These are phyloP conservation scores for Papilio elwesi DNA, from an alignment of 2,888 invertebrate genomes.

Conservation along the genomic window DNA sequence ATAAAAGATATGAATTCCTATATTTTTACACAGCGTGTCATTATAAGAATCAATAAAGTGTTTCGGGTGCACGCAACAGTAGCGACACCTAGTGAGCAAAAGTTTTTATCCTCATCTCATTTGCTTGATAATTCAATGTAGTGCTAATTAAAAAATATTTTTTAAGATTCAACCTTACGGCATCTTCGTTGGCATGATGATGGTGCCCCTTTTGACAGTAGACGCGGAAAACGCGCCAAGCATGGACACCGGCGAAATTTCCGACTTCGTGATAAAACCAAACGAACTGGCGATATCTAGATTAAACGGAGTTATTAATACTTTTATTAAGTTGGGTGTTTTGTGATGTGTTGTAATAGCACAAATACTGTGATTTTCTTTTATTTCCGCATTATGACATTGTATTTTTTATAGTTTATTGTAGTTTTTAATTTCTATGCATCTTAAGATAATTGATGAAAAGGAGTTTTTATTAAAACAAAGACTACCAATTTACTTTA, in stretches of 20 bases:
- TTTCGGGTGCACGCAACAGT: no score
- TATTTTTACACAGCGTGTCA: no score
- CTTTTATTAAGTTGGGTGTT: constrained; percentile 50
- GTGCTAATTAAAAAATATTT: not conserved
- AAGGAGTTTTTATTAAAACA: no score
- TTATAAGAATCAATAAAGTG: no score
- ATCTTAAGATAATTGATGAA: no score
- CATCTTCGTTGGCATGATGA: constrained; percentile 46
- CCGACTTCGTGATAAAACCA: constrained; percentile 49
- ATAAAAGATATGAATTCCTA: no score
- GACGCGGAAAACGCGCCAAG: constrained; percentile 54
- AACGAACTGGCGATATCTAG: constrained; percentile 53
- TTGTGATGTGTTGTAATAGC: constrained; percentile 42
- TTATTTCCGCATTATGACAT: not conserved
- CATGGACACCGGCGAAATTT: constrained; percentile 47
- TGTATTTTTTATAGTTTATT: no score
- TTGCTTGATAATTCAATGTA: no score
- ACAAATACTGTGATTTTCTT: not conserved
- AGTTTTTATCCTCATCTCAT: no score
- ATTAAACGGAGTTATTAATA: constrained; percentile 59
- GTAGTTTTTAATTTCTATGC: no score
- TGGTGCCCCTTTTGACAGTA: constrained; percentile 51
- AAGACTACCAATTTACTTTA: no score
- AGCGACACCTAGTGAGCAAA: no score
- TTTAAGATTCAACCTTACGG: constrained; percentile 58